Evolutionary conservation across 2,888 invertebrate species (phyloP).

Genomic region (Sminthurides aquaticus): DNA sequence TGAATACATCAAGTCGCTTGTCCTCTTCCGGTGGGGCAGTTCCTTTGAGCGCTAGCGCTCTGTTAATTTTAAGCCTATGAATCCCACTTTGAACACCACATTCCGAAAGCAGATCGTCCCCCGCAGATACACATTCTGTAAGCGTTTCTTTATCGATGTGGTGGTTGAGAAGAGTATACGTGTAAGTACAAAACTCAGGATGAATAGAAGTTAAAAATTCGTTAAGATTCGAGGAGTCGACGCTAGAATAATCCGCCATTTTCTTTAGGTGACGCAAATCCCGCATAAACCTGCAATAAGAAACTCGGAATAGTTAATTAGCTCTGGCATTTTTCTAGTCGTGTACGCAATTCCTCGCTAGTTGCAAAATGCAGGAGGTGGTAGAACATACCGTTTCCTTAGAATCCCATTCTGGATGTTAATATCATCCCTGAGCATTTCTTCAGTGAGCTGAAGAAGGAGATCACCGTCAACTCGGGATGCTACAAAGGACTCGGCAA

Average conservation of each 20-base stretch:
- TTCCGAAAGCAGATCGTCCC: slow-evolving; percentile 77
- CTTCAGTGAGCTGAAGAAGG: slow-evolving; percentile 80
- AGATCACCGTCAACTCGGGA: slow-evolving; percentile 96
- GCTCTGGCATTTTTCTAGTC: not conserved
- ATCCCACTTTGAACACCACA: slow-evolving; percentile 91
- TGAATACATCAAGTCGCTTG: slow-evolving; percentile 92
- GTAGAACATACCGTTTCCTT: slow-evolving; percentile 73
- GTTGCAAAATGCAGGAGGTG: not conserved
- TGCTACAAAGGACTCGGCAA: slow-evolving; percentile 72
- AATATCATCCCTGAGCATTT: slow-evolving; percentile 86
- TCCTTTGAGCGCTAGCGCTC: slow-evolving; percentile 68
- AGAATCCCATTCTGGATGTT: slow-evolving; percentile 88
- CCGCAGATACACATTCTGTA: slow-evolving; percentile 51
- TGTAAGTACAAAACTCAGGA: slow-evolving; percentile 87
- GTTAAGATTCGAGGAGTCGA: slow-evolving; percentile 84
- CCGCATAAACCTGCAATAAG: slow-evolving; percentile 66
- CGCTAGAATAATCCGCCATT: slow-evolving; percentile 92
- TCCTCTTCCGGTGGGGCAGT: slow-evolving; percentile 64
- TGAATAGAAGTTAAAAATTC: slow-evolving; percentile 75
- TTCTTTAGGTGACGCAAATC: slow-evolving; percentile 87
- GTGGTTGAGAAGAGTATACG: slow-evolving; percentile 90
- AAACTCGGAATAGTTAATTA: not conserved
- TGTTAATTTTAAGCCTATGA: slow-evolving; percentile 81
- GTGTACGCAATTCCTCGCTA: no score
- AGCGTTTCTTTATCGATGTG: slow-evolving; percentile 88